phyloP scores from a whole-genome alignment of 1,140 invertebrate species.

The Laupala kohalensis region DNA sequence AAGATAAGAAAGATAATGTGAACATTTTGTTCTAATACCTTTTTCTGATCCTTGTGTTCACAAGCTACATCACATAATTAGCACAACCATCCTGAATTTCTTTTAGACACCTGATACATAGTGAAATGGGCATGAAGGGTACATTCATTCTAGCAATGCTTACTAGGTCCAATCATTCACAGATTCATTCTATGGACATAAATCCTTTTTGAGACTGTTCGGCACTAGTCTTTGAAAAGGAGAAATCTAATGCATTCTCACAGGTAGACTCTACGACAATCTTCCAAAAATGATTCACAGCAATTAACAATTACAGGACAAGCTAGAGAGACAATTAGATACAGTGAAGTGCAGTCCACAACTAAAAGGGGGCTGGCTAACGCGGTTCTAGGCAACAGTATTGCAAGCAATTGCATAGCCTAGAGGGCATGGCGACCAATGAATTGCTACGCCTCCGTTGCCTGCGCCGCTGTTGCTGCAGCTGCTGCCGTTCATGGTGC shows the following conservation, averaged over 20 bases:
- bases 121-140: not conserved
- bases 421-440: slow-evolving; percentile 6
- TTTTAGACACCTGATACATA: not conserved
- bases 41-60: no score
- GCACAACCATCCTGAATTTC: not conserved
- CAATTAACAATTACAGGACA: not conserved
- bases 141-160: no score
- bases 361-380: not conserved
- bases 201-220: no score
- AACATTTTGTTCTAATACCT: no score
- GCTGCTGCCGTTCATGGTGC: not conserved
- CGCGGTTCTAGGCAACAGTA: slow-evolving; percentile 12
- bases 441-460: slow-evolving; percentile 9
- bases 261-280: not conserved
- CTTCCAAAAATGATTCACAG: not conserved
- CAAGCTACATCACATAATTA: not conserved
- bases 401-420: slow-evolving; percentile 8
- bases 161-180: no score
- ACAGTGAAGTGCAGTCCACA: not conserved
- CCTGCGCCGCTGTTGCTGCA: not conserved
- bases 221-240: no score
- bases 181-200: no score
- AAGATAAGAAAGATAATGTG: no score
- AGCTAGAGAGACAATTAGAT: not conserved
- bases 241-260: no score